phyloP scores from a whole-genome alignment of 2,113 vertebrate genomes.

The Caloenas nicobarica region DNA sequence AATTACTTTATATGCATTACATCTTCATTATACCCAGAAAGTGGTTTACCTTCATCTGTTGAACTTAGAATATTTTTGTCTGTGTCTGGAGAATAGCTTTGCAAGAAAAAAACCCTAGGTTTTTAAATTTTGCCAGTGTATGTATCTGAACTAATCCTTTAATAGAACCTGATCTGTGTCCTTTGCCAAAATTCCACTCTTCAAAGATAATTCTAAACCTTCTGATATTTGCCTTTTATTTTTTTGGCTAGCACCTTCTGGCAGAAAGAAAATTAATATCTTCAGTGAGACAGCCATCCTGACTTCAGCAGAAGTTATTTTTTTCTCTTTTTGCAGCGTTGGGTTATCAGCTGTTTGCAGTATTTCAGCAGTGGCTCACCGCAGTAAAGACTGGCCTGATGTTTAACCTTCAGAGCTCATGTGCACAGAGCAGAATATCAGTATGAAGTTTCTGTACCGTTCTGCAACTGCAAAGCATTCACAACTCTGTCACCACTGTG shows the following conservation, averaged over 20 bases:
- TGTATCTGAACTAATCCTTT: neutral
- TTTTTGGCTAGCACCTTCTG: neutral
- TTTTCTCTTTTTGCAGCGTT: neutral
- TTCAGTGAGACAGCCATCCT: neutral
- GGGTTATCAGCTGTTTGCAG: neutral
- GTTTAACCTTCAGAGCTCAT: neutral
- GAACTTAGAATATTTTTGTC: neutral
- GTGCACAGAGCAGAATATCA: neutral
- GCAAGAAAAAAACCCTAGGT: neutral
- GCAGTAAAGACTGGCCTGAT: neutral
- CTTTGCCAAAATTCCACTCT: constrained; percentile 1
- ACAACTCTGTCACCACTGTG: neutral
- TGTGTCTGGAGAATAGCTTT: neutral
- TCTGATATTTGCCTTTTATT: neutral
- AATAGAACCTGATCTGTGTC: neutral
- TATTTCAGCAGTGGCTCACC: neutral
- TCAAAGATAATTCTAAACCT: neutral
- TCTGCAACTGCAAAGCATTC: neutral
- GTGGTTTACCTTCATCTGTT: neutral
- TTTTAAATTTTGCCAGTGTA: neutral
- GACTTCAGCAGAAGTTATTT: neutral
- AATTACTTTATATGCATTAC: neutral
- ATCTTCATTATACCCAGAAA: neutral
- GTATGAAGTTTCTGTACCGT: neutral
- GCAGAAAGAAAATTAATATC: neutral